Conservation (phyloP, 2,888 invertebrate species). For the Thymelicus sylvestris region DNA sequence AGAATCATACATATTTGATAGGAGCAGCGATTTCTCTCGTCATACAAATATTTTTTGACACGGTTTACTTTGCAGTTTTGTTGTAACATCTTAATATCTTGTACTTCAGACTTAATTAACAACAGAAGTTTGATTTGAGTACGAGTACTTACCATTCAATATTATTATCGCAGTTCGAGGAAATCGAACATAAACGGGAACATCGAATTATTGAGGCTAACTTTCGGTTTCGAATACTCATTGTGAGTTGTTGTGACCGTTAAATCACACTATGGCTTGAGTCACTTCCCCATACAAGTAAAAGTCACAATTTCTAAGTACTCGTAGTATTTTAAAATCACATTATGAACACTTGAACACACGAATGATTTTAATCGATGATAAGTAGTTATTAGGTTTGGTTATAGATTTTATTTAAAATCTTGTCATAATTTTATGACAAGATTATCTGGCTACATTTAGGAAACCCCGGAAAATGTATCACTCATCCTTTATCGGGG, state of each 20-base stretch:
- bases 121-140: constrained; percentile 1
- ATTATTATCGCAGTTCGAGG: constrained; percentile 24
- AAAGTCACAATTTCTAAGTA: constrained; percentile 17
- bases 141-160: background rate
- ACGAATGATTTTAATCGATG: constrained; percentile 1
- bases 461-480: no score
- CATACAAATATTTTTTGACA: constrained; percentile 12
- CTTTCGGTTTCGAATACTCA: constrained; percentile 32
- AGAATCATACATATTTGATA: no score
- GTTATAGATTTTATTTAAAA: no score
- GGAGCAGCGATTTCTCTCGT: constrained; percentile 20
- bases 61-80: constrained; percentile 27
- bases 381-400: no score
- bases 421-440: no score
- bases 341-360: background rate
- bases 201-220: constrained; percentile 30
- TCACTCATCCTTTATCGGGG: no score
- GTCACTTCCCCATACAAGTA: constrained; percentile 25
- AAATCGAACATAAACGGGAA: constrained; percentile 28
- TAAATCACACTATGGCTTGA: constrained; percentile 29
- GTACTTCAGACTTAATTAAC: constrained; percentile 6
- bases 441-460: no score
- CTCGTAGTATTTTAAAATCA: constrained; percentile 4
- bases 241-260: constrained; percentile 20
- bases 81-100: background rate